Evolutionary conservation across 2,113 vertebrate genomes (phyloP).

Genomic region (Ophthalmolycus amberensis): DNA sequence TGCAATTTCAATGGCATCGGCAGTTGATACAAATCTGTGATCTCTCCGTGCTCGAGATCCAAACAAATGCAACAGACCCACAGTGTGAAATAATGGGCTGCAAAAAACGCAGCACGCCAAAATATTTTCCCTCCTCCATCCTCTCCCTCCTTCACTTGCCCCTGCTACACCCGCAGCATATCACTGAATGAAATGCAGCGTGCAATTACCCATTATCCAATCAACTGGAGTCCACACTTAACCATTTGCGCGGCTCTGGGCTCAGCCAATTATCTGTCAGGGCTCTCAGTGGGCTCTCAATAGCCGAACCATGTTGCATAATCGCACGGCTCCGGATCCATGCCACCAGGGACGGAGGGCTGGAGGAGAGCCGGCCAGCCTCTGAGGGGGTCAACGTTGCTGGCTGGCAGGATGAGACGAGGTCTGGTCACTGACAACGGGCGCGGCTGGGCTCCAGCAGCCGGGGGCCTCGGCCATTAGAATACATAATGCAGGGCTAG

Average conservation of each 20-base stretch:
- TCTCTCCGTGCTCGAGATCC: slow-evolving; percentile 25
- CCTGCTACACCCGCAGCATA: slow-evolving; percentile 54
- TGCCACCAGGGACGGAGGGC: slow-evolving; percentile 40
- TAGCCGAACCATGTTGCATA: slow-evolving; percentile 53
- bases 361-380: slow-evolving; percentile 49
- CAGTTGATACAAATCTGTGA: slow-evolving; percentile 55
- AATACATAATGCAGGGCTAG: slow-evolving; percentile 77
- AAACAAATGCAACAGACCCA: slow-evolving; percentile 52
- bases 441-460: slow-evolving; percentile 53
- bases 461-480: slow-evolving; percentile 68
- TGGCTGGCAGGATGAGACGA: slow-evolving; percentile 33
- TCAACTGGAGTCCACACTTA: slow-evolving; percentile 73
- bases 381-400: slow-evolving; percentile 38
- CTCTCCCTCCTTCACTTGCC: slow-evolving; percentile 37
- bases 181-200: slow-evolving; percentile 71
- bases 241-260: slow-evolving; percentile 66
- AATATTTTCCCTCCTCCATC: slow-evolving; percentile 58
- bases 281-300: slow-evolving; percentile 61
- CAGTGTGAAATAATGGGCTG: slow-evolving; percentile 65
- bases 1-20: slow-evolving; percentile 57
- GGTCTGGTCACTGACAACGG: slow-evolving; percentile 60
- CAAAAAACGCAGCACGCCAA: slow-evolving; percentile 48
- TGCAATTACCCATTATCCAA: slow-evolving; percentile 80
- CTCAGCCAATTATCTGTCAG: slow-evolving; percentile 71
- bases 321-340: slow-evolving; percentile 51